Percentiles rank a stretch among this genome's conserved stretches.
phyloP scores from a whole-genome alignment of 2,113 vertebrate genomes.

The Motacilla tschutschensis region DNA sequence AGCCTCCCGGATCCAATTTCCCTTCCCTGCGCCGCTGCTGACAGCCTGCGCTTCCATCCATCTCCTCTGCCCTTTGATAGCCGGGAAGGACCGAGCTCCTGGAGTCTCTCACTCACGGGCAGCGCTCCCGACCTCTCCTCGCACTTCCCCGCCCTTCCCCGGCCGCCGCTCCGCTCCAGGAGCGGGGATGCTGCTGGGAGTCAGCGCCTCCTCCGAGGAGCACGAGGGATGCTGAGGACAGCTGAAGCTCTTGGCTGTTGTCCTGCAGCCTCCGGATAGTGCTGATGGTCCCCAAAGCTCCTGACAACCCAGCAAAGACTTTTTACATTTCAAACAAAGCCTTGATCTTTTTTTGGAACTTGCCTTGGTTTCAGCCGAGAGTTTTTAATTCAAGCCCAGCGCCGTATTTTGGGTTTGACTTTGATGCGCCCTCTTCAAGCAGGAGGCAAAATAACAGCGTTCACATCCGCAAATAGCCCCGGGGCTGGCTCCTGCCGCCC shows the following conservation, averaged over 20 bases:
- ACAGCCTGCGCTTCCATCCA: not conserved
- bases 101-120: not conserved
- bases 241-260: not conserved
- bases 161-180: not conserved
- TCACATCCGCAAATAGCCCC: constrained; percentile 54
- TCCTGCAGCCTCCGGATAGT: not conserved
- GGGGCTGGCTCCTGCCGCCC: constrained; percentile 16
- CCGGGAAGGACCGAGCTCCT: not conserved
- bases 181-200: not conserved
- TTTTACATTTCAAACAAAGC: constrained; percentile 45
- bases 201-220: not conserved
- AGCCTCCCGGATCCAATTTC: constrained; percentile 6
- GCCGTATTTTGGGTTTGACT: constrained; percentile 49
- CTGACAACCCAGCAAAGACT: constrained; percentile 19
- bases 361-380: constrained; percentile 50
- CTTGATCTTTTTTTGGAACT: constrained; percentile 60
- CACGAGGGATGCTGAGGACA: not conserved
- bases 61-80: not conserved
- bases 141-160: not conserved
- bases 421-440: constrained; percentile 62
- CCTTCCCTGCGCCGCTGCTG: not conserved
- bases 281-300: not conserved
- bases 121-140: not conserved
- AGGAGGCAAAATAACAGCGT: constrained; percentile 65
- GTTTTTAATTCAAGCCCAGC: constrained; percentile 59